Evolutionary conservation across 2,888 invertebrate species (phyloP).

Genomic region (Hermaeophaga mercurialis): DNA sequence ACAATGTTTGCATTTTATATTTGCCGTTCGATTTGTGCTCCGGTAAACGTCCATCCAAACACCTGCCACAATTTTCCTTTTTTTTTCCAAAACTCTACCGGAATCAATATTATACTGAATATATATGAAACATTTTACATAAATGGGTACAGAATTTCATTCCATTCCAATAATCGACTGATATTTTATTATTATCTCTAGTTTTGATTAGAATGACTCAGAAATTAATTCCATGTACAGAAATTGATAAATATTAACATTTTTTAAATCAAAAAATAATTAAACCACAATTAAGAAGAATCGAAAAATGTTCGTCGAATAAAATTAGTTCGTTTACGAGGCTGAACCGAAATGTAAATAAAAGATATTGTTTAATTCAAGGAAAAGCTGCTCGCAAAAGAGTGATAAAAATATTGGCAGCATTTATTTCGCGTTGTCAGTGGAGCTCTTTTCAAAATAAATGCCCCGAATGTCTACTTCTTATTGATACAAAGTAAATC

Average conservation of each 20-base stretch:
- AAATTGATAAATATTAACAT: too few species aligned
- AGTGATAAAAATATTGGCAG: slow-evolving; percentile 28
- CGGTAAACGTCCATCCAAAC: slow-evolving; percentile 15
- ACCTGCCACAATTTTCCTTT: slow-evolving; percentile 29
- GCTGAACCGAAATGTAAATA: slow-evolving; percentile 8
- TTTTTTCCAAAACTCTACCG: too few species aligned
- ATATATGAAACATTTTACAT: too few species aligned
- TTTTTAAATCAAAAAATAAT: too few species aligned
- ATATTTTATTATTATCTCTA: too few species aligned
- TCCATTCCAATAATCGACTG: too few species aligned
- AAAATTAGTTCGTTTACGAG: slow-evolving; percentile 1
- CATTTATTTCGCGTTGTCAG: slow-evolving; percentile 44
- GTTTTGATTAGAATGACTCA: too few species aligned
- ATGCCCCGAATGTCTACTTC: slow-evolving; percentile 41
- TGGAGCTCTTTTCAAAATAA: slow-evolving; percentile 41
- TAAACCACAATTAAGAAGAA: too few species aligned
- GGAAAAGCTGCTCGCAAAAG: slow-evolving; percentile 6
- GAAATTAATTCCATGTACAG: too few species aligned
- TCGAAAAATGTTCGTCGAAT: too few species aligned
- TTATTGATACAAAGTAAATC: slow-evolving; percentile 49
- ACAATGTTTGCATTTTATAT: slow-evolving; percentile 24
- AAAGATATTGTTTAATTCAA: slow-evolving; percentile 17
- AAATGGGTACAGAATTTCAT: too few species aligned
- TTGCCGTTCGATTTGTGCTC: slow-evolving; percentile 26
- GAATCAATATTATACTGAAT: too few species aligned